A percentile compares a stretch with the other conserved stretches of the same genome.
These are phyloP conservation scores for Drosophila pseudoobscura DNA, from an alignment of 1,140 invertebrate genomes.

Conservation along the genomic window DNA sequence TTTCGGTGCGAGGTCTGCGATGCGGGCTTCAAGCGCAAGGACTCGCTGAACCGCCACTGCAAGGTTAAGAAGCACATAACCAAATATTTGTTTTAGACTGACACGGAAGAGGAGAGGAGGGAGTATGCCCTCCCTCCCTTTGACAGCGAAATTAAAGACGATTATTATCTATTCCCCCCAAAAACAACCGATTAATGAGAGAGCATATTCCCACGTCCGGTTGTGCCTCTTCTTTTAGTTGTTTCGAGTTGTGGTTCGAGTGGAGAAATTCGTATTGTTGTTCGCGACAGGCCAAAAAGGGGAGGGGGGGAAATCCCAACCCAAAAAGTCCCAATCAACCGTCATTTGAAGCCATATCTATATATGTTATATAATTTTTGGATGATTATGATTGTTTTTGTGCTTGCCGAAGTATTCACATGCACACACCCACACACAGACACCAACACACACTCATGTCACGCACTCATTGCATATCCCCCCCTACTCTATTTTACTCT, in stretches of 20 bases:
- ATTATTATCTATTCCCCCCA: constrained; percentile 25
- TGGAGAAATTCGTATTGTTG: no score
- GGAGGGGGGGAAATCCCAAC: constrained; percentile 25
- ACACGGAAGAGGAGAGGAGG: background rate
- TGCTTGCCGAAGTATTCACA: constrained; percentile 30
- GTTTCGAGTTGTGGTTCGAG: background rate
- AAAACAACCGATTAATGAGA: background rate
- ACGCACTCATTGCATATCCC: background rate
- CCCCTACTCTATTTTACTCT: constrained; percentile 19
- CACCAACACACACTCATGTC: constrained; percentile 14
- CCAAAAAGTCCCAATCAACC: constrained; percentile 67
- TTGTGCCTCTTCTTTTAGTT: background rate
- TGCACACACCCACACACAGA: background rate
- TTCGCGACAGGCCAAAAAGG: background rate
- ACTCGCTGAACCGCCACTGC: constrained; percentile 83
- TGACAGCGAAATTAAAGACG: constrained; percentile 28
- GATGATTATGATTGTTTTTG: constrained; percentile 10
- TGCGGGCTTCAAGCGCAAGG: constrained; percentile 76
- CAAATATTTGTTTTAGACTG: constrained; percentile 72
- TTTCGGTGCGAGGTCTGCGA: constrained; percentile 66
- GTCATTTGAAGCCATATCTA: constrained; percentile 52
- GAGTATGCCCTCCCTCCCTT: no score
- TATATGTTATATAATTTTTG: constrained; percentile 24
- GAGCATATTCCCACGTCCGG: background rate
- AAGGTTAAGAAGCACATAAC: constrained; percentile 68